Evolutionary conservation across 2,888 invertebrate species (phyloP).

Genomic region (Neuroscelio doddi): DNA sequence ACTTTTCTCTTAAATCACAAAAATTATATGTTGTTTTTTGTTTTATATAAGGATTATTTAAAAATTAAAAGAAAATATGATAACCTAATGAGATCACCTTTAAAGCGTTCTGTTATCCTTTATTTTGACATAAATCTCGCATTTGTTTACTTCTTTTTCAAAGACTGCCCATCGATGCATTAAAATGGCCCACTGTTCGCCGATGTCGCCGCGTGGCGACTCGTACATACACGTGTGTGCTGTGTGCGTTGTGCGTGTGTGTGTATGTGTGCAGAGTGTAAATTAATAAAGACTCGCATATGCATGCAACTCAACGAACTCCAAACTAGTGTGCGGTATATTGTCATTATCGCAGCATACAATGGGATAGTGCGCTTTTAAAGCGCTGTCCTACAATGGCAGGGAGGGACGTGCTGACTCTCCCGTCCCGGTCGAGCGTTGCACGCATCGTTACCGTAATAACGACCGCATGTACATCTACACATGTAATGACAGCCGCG

Average conservation of each 20-base stretch:
- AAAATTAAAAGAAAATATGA: too few species aligned
- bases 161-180: slow-evolving; percentile 17
- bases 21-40: too few species aligned
- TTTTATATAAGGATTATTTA: too few species aligned
- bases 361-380: slow-evolving; percentile 42
- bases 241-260: slow-evolving; percentile 8
- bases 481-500: too few species aligned
- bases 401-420: slow-evolving; percentile 60
- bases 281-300: slow-evolving; percentile 38
- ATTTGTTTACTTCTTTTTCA: slow-evolving; percentile 3
- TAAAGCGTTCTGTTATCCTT: too few species aligned
- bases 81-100: too few species aligned
- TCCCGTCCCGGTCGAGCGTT: slow-evolving; percentile 46
- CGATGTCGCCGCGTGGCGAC: slow-evolving; percentile 37
- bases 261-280: slow-evolving; percentile 38
- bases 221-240: too few species aligned
- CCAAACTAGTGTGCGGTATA: slow-evolving; percentile 41
- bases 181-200: slow-evolving; percentile 32
- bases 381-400: slow-evolving; percentile 54
- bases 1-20: too few species aligned
- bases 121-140: too few species aligned
- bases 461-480: slow-evolving; percentile 24
- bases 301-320: too few species aligned
- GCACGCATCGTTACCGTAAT: slow-evolving; percentile 45
- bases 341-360: slow-evolving; percentile 40